Base-by-base conservation (phyloP, 2,113 vertebrate species). In the Micronycteris hirsuta region DNA sequence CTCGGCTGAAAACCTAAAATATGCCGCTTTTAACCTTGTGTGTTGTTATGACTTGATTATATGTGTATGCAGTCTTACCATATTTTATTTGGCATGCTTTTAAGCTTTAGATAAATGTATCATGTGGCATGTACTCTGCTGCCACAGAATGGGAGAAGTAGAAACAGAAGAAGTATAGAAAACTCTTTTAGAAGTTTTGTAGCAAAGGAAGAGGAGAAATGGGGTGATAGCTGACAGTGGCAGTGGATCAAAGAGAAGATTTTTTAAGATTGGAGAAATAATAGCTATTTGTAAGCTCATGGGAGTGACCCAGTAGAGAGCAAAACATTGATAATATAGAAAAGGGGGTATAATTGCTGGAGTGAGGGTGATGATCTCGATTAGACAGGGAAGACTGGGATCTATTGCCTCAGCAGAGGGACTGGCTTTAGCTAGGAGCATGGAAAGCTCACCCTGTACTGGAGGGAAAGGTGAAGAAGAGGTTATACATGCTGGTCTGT, bases 141-240 rank as follows among this genome's bases (percentile, higher is more conserved):
- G 41, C 12, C 76, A 5, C 10, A 33, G 67, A 77, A 45, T 52
- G 19, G 16, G 45, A 70, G 77, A 96, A 65, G 33, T 81, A 38
- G 68, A 82, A 43, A 56, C 41, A 67, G 45, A 54, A 91, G n/a
- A n/a, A n/a, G n/a, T 28, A 33, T 5, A 73, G 28, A 70, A 93
- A 85, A 89, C 14, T 38, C 54, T 52, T 63, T 73, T 43, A 68
- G 49, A 76, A 92, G 31, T 65, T 96, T 89, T 86, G 43, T 81
- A 93, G 38, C 49, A 87, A 80, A 93, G 36, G 36, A 63, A 76
- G 63, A 19, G 94, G 70, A 97, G 82, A 95, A 80, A 88, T 70
- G 77, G 77, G 71, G 70, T 31, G 56, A 47, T 73, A 63, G 28
- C 43, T 73, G 47, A 86, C 28, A 19, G 22, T 83, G 17, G 26